Base-by-base conservation (phyloP, 2,888 invertebrate genomes). In the Axea sp. region DNA sequence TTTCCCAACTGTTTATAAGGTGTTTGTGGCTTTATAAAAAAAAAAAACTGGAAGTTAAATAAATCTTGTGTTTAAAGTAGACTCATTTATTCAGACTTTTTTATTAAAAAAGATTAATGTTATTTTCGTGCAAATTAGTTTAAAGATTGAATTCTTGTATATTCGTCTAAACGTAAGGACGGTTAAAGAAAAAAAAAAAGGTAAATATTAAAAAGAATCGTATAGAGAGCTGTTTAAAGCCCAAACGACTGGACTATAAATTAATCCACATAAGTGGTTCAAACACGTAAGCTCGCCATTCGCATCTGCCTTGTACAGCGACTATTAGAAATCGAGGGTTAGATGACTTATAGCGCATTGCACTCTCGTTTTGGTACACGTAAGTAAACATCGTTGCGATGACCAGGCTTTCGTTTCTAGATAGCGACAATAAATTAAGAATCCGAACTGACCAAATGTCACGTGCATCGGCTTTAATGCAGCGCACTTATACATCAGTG, bases 211-310 rank as follows among this genome's bases (percentile, higher is more conserved):
- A 41, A 71, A 71, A 49, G 41, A 57, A 4, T 47, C 37, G 26
- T 8, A 11, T 17, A 9, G 15, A 17, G 30, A 33, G 39, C 8
- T 14, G 5, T 35, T 41, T 35, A 60, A 53, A 47, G 35, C 51
- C 55, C 28, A 64, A 69, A 60, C 60, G 22, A 24, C 30, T 17
- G 17, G 68, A 45, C 73, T 59, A 74, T 74, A 74, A 74, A 74
- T 69, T 74, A 68, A 74, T 74, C 59, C 62, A 35, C 19, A 31
- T 69, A 74, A 74, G 68, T 74, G 68, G 64, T 69, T 59, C 57
- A 68, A 73, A 73, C 73, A 73, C 62, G 73, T 73, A 67, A 73
- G 73, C 73, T 59, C 62, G 68, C 73, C 28, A 68, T 59, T 74
- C 68, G 57, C 62, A 71, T 72, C 72, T 65, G 57, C 72, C 45